phyloP scores from a whole-genome alignment of 2,888 invertebrate genomes.

The Phania funesta region DNA sequence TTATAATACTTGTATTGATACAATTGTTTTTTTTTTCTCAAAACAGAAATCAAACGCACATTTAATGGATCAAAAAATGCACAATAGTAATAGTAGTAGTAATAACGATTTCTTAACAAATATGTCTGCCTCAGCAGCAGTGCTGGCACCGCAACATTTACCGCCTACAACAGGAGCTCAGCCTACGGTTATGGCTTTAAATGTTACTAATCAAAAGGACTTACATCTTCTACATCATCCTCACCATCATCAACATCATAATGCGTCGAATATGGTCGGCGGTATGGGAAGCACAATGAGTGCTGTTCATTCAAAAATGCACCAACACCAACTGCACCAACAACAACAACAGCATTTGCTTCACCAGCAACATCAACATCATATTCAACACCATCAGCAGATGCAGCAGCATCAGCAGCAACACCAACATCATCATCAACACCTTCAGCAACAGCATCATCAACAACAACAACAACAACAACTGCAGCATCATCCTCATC shows the following conservation, averaged over 20 bases:
- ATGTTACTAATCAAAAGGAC: constrained; percentile 63
- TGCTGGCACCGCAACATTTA: constrained; percentile 27
- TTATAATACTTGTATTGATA: background rate
- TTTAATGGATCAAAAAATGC: constrained; percentile 66
- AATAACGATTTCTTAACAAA: constrained; percentile 61
- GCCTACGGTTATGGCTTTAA: constrained; percentile 50
- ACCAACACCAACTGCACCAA: constrained; percentile 53
- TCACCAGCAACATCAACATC: constrained; percentile 27
- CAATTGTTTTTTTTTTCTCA: background rate
- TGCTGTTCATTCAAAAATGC: constrained; percentile 53
- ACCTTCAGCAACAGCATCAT: constrained; percentile 62
- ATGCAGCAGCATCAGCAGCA: constrained; percentile 65
- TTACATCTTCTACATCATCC: constrained; percentile 55
- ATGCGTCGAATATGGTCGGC: constrained; percentile 34
- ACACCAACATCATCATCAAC: constrained; percentile 57
- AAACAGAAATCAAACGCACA: constrained; percentile 67
- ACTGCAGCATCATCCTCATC: constrained; percentile 36
- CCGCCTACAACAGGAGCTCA: constrained; percentile 33
- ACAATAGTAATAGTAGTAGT: constrained; percentile 56
- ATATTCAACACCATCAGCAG: constrained; percentile 67
- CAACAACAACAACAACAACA: constrained; percentile 52
- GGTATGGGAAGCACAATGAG: background rate
- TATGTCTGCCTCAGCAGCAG: constrained; percentile 45
- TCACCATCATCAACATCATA: constrained; percentile 39
- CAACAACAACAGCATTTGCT: constrained; percentile 17